These are phyloP conservation scores for Chelon auratus DNA, from an alignment of 2,797 vertebrate genomes.

Conservation along the genomic window DNA sequence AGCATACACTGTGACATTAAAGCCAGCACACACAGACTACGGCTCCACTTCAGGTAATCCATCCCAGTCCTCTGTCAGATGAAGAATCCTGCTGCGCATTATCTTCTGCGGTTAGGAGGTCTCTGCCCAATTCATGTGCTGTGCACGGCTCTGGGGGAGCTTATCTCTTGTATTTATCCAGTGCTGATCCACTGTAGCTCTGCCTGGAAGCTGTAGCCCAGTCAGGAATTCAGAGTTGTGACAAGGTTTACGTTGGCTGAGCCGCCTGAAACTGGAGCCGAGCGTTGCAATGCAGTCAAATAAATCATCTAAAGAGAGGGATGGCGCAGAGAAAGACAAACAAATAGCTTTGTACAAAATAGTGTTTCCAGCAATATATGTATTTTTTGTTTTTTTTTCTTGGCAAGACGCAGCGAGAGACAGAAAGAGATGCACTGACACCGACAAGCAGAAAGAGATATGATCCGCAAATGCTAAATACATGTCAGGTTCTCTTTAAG, in stretches of 20 bases:
- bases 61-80: constrained; percentile 17
- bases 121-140: constrained; percentile 47
- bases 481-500: constrained; percentile 75
- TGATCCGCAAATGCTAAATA: constrained; percentile 61
- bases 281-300: constrained; percentile 69
- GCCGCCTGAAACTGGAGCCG: constrained; percentile 79
- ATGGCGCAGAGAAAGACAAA: constrained; percentile 78
- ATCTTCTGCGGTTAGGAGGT: constrained; percentile 31
- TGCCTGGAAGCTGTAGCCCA: constrained; percentile 79
- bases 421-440: constrained; percentile 12
- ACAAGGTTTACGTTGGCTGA: constrained; percentile 84
- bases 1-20: neutral
- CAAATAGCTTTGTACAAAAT: constrained; percentile 80
- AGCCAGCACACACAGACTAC: constrained; percentile 13
- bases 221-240: constrained; percentile 81
- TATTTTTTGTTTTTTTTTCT: constrained; percentile 21
- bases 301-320: constrained; percentile 78
- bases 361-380: constrained; percentile 63
- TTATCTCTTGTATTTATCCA: constrained; percentile 79
- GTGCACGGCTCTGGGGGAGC: constrained; percentile 57
- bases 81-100: constrained; percentile 20
- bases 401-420: constrained; percentile 28
- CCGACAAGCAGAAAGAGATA: constrained; percentile 31
- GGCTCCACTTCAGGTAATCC: constrained; percentile 12
- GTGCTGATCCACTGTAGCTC: constrained; percentile 70